Evolutionary conservation across 2,797 vertebrate genomes (phyloP).

Genomic region (Galagoides demidoff): DNA sequence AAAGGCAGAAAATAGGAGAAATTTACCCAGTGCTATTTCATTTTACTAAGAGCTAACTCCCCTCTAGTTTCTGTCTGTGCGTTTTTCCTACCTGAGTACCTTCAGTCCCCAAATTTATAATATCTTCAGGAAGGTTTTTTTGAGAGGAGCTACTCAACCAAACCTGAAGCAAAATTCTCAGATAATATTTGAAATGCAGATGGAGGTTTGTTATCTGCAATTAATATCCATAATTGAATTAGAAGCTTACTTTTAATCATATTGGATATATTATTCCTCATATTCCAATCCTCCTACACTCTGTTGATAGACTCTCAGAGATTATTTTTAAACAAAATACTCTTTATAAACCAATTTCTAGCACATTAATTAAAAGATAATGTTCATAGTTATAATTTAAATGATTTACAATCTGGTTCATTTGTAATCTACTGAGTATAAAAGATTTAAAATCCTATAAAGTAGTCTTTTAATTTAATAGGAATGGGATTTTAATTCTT

Average conservation of each 20-base stretch:
- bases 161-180: slow-evolving; percentile 34
- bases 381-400: slow-evolving; percentile 61
- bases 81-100: background rate
- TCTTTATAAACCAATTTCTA: slow-evolving; percentile 68
- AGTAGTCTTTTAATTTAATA: slow-evolving; percentile 55
- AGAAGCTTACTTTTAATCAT: slow-evolving; percentile 59
- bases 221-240: slow-evolving; percentile 67
- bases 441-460: slow-evolving; percentile 48
- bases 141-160: slow-evolving; percentile 9
- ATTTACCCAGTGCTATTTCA: background rate
- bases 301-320: slow-evolving; percentile 48
- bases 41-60: background rate
- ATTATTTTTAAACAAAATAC: slow-evolving; percentile 69
- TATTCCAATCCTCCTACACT: slow-evolving; percentile 11
- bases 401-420: slow-evolving; percentile 57
- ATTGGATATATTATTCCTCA: slow-evolving; percentile 54
- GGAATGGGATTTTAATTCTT: slow-evolving; percentile 4
- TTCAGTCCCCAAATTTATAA: background rate
- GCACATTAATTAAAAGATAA: slow-evolving; percentile 74
- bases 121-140: background rate
- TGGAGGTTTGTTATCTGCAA: slow-evolving; percentile 56
- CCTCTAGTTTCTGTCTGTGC: background rate
- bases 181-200: slow-evolving; percentile 60
- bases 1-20: background rate
- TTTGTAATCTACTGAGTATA: slow-evolving; percentile 50